These are phyloP conservation scores for Pocillopora verrucosa DNA, from an alignment of 64 coral and sea anemone species.

Conservation along the genomic window DNA sequence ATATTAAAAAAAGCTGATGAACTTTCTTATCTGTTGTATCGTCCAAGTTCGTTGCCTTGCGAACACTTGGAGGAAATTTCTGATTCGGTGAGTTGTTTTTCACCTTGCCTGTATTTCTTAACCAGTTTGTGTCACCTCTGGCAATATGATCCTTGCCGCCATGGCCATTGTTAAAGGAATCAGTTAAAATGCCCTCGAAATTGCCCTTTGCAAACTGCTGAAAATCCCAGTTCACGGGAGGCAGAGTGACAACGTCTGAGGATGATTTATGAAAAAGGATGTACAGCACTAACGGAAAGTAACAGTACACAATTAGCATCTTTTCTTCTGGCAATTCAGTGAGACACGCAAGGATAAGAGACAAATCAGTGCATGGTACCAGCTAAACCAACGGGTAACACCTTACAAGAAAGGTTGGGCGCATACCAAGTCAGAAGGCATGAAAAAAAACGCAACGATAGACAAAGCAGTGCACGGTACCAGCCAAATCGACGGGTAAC, in stretches of 20 bases:
- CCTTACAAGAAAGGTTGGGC: no score
- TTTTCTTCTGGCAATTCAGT: not conserved
- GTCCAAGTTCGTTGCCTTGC: no score
- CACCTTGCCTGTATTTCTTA: not conserved
- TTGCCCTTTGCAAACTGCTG: not conserved
- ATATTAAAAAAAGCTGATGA: slow-evolving; percentile 1
- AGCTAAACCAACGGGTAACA: no score
- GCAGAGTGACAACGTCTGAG: not conserved
- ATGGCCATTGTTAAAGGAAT: not conserved
- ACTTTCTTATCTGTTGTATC: not conserved
- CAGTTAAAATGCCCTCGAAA: not conserved
- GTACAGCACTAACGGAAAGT: not conserved
- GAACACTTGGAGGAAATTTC: not conserved
- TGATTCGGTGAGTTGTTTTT: not conserved
- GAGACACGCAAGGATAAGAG: not conserved
- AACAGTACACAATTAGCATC: not conserved
- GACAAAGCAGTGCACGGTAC: no score
- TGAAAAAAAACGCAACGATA: no score
- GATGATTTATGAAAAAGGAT: not conserved
- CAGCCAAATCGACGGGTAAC: no score
- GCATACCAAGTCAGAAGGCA: no score
- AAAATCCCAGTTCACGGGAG: not conserved
- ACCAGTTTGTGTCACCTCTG: no score
- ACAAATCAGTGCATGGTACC: no score
- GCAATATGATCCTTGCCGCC: not conserved